Evolutionary conservation across 2,113 vertebrate species (phyloP).

Genomic region (Blennius ocellaris): DNA sequence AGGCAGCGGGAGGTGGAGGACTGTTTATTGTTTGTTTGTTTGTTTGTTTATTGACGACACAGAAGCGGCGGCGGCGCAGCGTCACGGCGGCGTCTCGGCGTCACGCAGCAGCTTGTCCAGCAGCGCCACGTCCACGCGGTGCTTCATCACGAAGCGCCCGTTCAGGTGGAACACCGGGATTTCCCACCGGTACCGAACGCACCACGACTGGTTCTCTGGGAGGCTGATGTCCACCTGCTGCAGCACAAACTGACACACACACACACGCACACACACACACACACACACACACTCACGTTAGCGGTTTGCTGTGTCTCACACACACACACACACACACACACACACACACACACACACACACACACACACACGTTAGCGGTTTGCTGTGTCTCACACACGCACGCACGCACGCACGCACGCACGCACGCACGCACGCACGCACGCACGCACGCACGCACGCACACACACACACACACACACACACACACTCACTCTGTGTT

Average conservation of each 20-base stretch:
- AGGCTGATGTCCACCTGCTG: slow-evolving; percentile 72
- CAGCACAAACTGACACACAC: slow-evolving; percentile 56
- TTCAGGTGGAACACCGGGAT: slow-evolving; percentile 75
- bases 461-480: not conserved
- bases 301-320: no score
- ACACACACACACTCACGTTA: no score
- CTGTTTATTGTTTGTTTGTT: slow-evolving; percentile 47
- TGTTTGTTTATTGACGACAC: not conserved
- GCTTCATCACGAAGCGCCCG: slow-evolving; percentile 68
- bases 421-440: not conserved
- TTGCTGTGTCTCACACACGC: no score
- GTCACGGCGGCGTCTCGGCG: not conserved
- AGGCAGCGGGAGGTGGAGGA: not conserved
- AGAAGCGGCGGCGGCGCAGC: not conserved
- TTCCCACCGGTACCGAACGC: slow-evolving; percentile 66
- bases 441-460: no score
- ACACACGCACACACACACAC: not conserved
- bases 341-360: not conserved
- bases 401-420: no score
- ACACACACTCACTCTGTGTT: slow-evolving; percentile 57
- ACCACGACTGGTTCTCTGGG: slow-evolving; percentile 65
- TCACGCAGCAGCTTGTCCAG: slow-evolving; percentile 61
- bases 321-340: no score
- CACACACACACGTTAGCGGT: not conserved
- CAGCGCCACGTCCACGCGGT: slow-evolving; percentile 46